Base-by-base conservation (phyloP, 1,140 invertebrate species). In the Calycopis cecrops region DNA sequence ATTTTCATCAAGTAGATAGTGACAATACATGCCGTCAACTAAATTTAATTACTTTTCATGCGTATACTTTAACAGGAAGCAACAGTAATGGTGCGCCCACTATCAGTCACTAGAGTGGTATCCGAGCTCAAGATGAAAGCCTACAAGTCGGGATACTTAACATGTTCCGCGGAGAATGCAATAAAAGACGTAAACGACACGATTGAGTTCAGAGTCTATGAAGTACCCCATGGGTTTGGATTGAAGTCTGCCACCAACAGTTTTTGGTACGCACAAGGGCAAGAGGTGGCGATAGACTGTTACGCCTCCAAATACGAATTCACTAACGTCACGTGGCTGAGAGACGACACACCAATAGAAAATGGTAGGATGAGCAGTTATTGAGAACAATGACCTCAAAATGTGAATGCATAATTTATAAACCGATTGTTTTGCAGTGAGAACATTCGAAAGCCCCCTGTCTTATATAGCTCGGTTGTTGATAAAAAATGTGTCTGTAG, bases 221-320 rank as follows among this genome's bases (percentile, higher is more conserved):
- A 86, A 54, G 62, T 85, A 7, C 12, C 50, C 9, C 59, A 54
- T 38, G 81, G 83, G 6, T 85, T 85, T 52, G 83, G 78, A 9
- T 69, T 86, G 6, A 62, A 58, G 14, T 52, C 73, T 48, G 48
- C 37, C 0, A 17, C 65, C 33, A 21, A 1, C 38, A 60, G 9
- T 63, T 50, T 6, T 28, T 83, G 79, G 78, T 85, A 68, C 52
- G 59, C 71, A 6, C 73, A 86, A 63, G 65, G 65, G 9, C 51
- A 79, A 12, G 59, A 60, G n/a, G 67, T 79, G 4, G 52, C 50
- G 3, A 35, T 76, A n/a, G 69, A 63, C 34, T 87, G 81, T 55
- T 58, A 71, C 18, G 83, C 76, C 42, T 85, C 83, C 0, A 67
- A 62, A 53, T 76, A 82, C 47, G 60, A 77, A 10, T 85, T 65